Evolutionary conservation across 2,888 invertebrate genomes (phyloP).

Genomic region (Brachylomia viminalis): DNA sequence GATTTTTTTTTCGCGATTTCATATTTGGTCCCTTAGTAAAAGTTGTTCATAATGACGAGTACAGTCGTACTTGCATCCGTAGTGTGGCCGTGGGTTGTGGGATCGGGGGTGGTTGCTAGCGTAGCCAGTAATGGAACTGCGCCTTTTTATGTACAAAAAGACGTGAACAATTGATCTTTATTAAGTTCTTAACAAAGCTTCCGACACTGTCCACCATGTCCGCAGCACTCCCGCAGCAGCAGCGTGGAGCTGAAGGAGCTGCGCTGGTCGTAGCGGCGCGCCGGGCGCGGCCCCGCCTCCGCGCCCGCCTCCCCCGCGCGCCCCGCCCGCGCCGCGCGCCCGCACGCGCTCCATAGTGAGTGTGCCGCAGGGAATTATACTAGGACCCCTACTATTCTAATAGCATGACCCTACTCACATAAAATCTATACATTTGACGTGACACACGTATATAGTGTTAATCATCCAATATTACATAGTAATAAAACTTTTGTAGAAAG

Average conservation of each 20-base stretch:
- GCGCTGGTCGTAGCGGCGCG: slow-evolving; percentile 87
- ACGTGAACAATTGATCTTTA: too few relatives aligned
- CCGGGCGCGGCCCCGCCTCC: slow-evolving; percentile 83
- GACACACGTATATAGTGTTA: background rate
- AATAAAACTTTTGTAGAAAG: too few relatives aligned
- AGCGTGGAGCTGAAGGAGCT: slow-evolving; percentile 85
- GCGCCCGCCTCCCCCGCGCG: slow-evolving; percentile 85
- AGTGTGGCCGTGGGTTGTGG: too few relatives aligned
- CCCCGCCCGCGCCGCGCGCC: slow-evolving; percentile 62
- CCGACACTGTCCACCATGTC: background rate
- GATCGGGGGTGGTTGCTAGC: too few relatives aligned
- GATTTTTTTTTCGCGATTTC: too few relatives aligned
- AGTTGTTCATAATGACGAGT: too few relatives aligned
- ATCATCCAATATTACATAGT: too few relatives aligned
- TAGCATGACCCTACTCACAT: too few relatives aligned
- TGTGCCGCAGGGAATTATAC: slow-evolving; percentile 25
- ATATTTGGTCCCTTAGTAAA: too few relatives aligned
- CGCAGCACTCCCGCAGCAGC: slow-evolving; percentile 71
- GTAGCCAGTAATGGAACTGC: too few relatives aligned
- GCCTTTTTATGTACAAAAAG: background rate
- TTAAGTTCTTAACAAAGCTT: background rate
- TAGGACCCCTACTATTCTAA: background rate
- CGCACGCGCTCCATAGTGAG: slow-evolving; percentile 70
- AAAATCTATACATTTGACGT: background rate
- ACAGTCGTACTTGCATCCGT: too few relatives aligned